Evolutionary conservation across 2,888 invertebrate species (phyloP).

Genomic region (Watsonalla cultraria): DNA sequence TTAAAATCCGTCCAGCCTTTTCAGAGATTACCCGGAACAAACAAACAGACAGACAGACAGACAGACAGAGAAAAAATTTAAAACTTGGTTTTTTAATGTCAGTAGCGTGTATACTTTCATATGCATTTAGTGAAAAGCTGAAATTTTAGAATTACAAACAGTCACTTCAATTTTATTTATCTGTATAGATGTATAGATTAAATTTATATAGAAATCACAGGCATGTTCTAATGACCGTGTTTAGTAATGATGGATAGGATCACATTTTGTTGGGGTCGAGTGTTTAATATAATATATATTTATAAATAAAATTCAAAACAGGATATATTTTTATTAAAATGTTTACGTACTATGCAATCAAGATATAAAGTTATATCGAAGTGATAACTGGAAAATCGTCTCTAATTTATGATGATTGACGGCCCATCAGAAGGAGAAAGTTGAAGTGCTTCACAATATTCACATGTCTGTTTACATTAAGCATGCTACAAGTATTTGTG

Average conservation of each 20-base stretch:
- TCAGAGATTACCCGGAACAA: too few relatives aligned
- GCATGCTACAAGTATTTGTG: slow-evolving; percentile 37
- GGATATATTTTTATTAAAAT: not conserved
- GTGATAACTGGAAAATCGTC: slow-evolving; percentile 65
- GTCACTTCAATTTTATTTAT: too few relatives aligned
- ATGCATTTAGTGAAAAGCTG: too few relatives aligned
- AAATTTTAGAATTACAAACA: too few relatives aligned
- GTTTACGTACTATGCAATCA: slow-evolving; percentile 13
- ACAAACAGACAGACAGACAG: too few relatives aligned
- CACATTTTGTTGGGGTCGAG: slow-evolving; percentile 4
- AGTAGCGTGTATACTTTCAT: too few relatives aligned
- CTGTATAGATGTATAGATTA: too few relatives aligned
- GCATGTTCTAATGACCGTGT: not conserved
- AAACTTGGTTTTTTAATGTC: too few relatives aligned
- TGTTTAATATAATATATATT: slow-evolving; percentile 4
- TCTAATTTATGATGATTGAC: slow-evolving; percentile 68
- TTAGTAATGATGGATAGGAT: not conserved
- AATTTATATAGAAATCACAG: not conserved
- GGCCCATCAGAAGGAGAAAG: slow-evolving; percentile 69
- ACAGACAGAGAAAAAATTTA: too few relatives aligned
- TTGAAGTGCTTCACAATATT: slow-evolving; percentile 60
- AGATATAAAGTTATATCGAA: slow-evolving; percentile 32
- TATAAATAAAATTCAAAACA: not conserved
- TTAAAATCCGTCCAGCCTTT: too few relatives aligned
- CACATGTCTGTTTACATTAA: slow-evolving; percentile 60